Conservation (phyloP, 2,113 vertebrate genomes). For the Turdus rufiventris region DNA sequence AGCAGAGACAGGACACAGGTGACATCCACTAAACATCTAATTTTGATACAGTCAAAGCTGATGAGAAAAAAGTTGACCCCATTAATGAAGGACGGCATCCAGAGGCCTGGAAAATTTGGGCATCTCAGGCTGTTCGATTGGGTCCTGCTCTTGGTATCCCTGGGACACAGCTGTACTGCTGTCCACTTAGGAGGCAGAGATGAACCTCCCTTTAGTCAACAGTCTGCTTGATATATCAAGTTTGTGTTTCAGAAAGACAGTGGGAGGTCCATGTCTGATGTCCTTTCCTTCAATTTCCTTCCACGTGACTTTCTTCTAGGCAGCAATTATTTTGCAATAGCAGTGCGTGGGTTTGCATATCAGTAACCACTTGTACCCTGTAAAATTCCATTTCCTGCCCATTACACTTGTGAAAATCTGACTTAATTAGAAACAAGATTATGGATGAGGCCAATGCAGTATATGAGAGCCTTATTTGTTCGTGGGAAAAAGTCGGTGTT, state of each 20-base stretch:
- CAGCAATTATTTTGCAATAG: background rate
- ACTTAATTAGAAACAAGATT: background rate
- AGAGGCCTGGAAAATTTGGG: background rate
- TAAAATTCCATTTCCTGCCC: background rate
- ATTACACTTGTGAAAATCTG: background rate
- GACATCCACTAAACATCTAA: background rate
- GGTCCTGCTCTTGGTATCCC: rapidly evolving
- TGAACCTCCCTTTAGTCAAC: background rate
- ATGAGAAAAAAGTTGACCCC: background rate
- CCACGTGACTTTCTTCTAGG: background rate
- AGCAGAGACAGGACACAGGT: background rate
- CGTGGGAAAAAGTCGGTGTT: background rate
- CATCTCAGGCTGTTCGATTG: background rate
- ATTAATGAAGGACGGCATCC: background rate
- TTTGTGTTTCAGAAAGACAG: background rate
- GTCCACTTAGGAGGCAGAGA: background rate
- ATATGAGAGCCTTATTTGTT: background rate
- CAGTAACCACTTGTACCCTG: background rate
- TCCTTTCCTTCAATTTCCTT: background rate
- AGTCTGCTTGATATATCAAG: background rate
- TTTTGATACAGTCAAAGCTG: background rate
- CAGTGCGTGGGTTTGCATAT: background rate
- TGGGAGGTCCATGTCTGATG: background rate
- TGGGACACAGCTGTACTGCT: background rate
- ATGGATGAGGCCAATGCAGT: background rate